These are phyloP conservation scores for Drosophila picticornis DNA, from an alignment of 2,888 invertebrate genomes.

Conservation along the genomic window DNA sequence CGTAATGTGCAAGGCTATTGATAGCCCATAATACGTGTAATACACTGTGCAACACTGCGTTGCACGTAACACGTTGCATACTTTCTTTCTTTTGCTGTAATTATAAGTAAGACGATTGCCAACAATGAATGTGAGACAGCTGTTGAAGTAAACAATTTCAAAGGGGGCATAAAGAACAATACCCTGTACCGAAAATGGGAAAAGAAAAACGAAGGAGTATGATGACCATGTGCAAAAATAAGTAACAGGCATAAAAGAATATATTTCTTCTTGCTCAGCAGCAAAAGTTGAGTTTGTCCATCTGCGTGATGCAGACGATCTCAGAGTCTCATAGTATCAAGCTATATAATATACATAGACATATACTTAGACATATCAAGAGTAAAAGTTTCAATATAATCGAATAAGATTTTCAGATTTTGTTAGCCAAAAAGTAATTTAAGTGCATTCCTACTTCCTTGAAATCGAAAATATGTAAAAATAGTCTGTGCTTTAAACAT, in stretches of 20 bases:
- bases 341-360: background rate
- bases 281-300: background rate
- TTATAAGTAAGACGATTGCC: constrained; percentile 15
- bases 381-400: background rate
- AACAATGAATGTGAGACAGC: constrained; percentile 25
- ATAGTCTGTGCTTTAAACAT: background rate
- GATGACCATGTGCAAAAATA: background rate
- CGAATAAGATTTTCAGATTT: background rate
- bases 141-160: background rate
- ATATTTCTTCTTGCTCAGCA: background rate
- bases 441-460: background rate
- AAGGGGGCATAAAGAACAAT: background rate
- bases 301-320: background rate
- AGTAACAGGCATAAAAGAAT: background rate
- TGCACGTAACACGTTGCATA: constrained; percentile 15
- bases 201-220: background rate
- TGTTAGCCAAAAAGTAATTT: background rate
- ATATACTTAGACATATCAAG: background rate
- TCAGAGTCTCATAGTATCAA: no score
- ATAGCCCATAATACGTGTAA: constrained; percentile 35
- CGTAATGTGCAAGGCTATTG: constrained; percentile 51
- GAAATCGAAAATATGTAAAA: no score
- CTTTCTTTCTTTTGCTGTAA: constrained; percentile 9
- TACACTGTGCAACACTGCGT: constrained; percentile 35
- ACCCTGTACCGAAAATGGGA: background rate